A percentile compares a stretch with the other conserved stretches of the same genome.
phyloP scores from a whole-genome alignment of 2,888 invertebrate genomes.

The Mayetiola destructor region DNA sequence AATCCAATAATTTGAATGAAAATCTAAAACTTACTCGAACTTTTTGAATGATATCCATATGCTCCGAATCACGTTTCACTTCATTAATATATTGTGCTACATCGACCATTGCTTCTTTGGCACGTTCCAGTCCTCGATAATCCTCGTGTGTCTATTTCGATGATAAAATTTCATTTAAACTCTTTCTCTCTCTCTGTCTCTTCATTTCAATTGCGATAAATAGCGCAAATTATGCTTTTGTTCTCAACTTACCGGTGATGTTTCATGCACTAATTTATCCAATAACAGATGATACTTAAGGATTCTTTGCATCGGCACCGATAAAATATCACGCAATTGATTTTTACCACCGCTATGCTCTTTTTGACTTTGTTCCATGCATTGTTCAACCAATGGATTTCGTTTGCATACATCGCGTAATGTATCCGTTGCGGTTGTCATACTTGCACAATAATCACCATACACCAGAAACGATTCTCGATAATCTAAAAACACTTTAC shows the following conservation, averaged over 20 bases:
- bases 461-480: slow-evolving; percentile 84
- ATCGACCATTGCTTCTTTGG: slow-evolving; percentile 92
- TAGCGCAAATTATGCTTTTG: not conserved
- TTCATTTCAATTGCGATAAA: not conserved
- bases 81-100: slow-evolving; percentile 96
- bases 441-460: slow-evolving; percentile 90
- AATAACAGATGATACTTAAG: slow-evolving; percentile 91
- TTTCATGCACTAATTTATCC: slow-evolving; percentile 76
- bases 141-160: slow-evolving; percentile 77
- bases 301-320: slow-evolving; percentile 96
- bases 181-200: not conserved
- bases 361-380: slow-evolving; percentile 71
- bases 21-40: slow-evolving; percentile 51
- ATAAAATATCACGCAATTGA: slow-evolving; percentile 84
- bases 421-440: slow-evolving; percentile 74
- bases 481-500: slow-evolving; percentile 80
- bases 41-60: slow-evolving; percentile 74
- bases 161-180: slow-evolving; percentile 16
- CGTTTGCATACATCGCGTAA: slow-evolving; percentile 42
- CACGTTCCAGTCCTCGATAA: slow-evolving; percentile 63
- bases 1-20: not conserved
- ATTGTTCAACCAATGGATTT: slow-evolving; percentile 31
- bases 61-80: slow-evolving; percentile 91
- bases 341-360: slow-evolving; percentile 91
- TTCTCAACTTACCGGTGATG: slow-evolving; percentile 47